These are phyloP conservation scores for Heliconius cydno DNA, from an alignment of 2,888 invertebrate species.

Conservation along the genomic window DNA sequence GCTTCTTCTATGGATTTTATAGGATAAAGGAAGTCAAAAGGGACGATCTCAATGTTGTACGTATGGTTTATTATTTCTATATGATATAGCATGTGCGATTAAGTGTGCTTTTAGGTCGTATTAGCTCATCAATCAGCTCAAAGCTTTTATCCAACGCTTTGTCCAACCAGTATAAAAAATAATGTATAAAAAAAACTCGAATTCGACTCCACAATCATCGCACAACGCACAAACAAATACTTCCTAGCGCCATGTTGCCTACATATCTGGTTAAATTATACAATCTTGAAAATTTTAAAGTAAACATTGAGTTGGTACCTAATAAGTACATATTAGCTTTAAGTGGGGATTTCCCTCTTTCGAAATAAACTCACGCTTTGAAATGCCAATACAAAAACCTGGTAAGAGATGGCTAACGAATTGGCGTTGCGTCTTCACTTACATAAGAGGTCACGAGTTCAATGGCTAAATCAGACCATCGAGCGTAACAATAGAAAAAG, in stretches of 20 bases:
- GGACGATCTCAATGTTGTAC: slow-evolving; percentile 64
- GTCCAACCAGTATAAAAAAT: not conserved
- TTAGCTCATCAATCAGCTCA: no score
- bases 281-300: not conserved
- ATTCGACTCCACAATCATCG: not conserved
- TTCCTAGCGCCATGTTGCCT: not conserved
- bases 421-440: slow-evolving; percentile 49
- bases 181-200: not conserved
- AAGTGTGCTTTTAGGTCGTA: no score
- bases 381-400: not conserved
- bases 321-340: not conserved
- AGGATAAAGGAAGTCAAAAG: slow-evolving; percentile 87
- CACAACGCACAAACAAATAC: not conserved
- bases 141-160: not conserved
- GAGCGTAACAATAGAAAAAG: slow-evolving; percentile 73
- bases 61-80: slow-evolving; percentile 50
- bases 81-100: no score
- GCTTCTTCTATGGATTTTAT: slow-evolving; percentile 89
- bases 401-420: slow-evolving; percentile 24
- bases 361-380: not conserved
- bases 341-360: not conserved
- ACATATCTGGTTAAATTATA: not conserved
- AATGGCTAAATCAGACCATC: slow-evolving; percentile 70
- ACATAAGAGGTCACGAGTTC: slow-evolving; percentile 69
- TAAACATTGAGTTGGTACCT: not conserved